Percentiles rank a stretch among this genome's conserved stretches.
Conservation (phyloP, 2,113 vertebrate genomes). For the Bostrychus sinensis region DNA sequence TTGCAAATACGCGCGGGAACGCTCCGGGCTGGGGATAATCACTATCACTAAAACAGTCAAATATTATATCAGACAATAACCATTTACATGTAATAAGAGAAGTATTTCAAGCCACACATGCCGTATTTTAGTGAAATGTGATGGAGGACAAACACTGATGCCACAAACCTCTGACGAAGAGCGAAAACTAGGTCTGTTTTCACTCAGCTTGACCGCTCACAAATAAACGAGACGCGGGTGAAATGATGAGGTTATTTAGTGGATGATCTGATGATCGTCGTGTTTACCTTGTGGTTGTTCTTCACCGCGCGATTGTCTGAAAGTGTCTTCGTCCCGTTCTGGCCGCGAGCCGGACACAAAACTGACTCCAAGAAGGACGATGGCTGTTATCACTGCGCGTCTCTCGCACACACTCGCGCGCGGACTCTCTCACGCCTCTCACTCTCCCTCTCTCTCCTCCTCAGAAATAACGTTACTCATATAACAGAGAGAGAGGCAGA, state of each 20-base stretch:
- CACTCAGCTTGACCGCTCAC: slow-evolving; percentile 38
- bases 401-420: slow-evolving; percentile 28
- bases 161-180: slow-evolving; percentile 28
- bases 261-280: neutral
- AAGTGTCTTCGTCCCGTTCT: slow-evolving; percentile 58
- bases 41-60: slow-evolving; percentile 5
- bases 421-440: slow-evolving; percentile 22
- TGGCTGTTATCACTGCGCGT: slow-evolving; percentile 57
- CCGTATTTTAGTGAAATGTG: neutral
- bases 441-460: slow-evolving; percentile 17
- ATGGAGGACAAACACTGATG: slow-evolving; percentile 25
- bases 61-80: neutral
- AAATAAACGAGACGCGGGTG: neutral
- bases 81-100: neutral
- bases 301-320: slow-evolving; percentile 36
- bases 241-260: neutral
- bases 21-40: slow-evolving; percentile 12
- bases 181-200: slow-evolving; percentile 50
- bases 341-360: slow-evolving; percentile 58
- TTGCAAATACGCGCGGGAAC: slow-evolving; percentile 51
- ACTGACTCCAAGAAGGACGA: slow-evolving; percentile 72
- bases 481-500: neutral
- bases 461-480: slow-evolving; percentile 30
- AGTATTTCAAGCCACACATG: slow-evolving; percentile 1
- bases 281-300: slow-evolving; percentile 67